These are phyloP conservation scores for Otis tarda DNA, from an alignment of 2,113 vertebrate species.

Conservation along the genomic window DNA sequence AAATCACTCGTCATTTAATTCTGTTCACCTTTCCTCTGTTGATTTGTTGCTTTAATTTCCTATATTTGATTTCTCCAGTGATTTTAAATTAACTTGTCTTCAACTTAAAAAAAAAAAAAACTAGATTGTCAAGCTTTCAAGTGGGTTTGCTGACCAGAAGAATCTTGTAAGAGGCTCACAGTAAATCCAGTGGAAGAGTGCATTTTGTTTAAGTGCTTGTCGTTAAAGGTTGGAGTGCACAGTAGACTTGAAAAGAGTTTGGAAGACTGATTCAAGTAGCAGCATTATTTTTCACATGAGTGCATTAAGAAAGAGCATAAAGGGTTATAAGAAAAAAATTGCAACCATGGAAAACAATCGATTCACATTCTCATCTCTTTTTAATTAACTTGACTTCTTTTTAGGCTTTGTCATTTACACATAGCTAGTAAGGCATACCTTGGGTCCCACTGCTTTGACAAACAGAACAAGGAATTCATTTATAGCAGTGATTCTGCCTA, in stretches of 20 bases:
- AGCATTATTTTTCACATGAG: conserved; percentile 39
- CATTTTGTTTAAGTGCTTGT: conserved; percentile 40
- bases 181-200: conserved; percentile 16
- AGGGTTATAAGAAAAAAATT: not conserved
- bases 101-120: not conserved
- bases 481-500: not conserved
- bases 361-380: not conserved
- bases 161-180: conserved; percentile 8
- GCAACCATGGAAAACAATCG: not conserved
- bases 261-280: conserved; percentile 9
- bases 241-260: conserved; percentile 29
- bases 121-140: not conserved
- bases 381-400: conserved; percentile 39
- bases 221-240: not conserved
- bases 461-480: not conserved
- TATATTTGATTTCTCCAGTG: conserved; percentile 7
- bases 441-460: not conserved
- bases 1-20: not conserved
- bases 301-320: not conserved
- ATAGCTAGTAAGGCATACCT: not conserved
- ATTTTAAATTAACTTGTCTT: conserved; percentile 46
- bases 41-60: conserved; percentile 29
- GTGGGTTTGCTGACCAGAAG: conserved; percentile 41
- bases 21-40: not conserved
- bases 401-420: not conserved